Percentiles rank a stretch among this genome's conserved stretches.
Evolutionary conservation across 2,888 invertebrate genomes (phyloP).

Genomic region (Zygaena filipendulae): DNA sequence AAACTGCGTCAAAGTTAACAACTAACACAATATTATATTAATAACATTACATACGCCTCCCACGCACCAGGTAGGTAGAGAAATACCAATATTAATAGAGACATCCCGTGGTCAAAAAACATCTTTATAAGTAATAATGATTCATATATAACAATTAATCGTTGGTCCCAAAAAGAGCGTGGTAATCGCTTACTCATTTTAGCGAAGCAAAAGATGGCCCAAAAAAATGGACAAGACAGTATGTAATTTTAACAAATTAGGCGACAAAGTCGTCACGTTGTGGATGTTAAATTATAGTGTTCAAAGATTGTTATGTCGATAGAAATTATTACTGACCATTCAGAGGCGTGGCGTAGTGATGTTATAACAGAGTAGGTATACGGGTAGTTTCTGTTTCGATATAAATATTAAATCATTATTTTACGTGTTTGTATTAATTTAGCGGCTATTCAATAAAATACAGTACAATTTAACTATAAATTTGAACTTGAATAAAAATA

Average conservation of each 20-base stretch:
- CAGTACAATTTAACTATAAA: too few relatives aligned
- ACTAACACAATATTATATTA: slow-evolving; percentile 40
- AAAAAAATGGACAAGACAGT: slow-evolving; percentile 29
- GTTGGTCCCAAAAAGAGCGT: slow-evolving; percentile 42
- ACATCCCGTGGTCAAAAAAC: slow-evolving; percentile 34
- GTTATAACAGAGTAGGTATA: too few relatives aligned
- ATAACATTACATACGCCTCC: slow-evolving; percentile 29
- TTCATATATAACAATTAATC: slow-evolving; percentile 51
- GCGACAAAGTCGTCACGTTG: slow-evolving; percentile 60
- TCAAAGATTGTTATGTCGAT: slow-evolving; percentile 37
- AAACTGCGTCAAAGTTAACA: slow-evolving; percentile 19
- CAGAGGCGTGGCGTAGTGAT: not conserved
- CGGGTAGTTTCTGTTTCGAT: too few relatives aligned
- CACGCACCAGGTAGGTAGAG: slow-evolving; percentile 34
- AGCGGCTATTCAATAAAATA: too few relatives aligned
- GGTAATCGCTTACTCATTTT: slow-evolving; percentile 59
- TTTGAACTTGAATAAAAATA: too few relatives aligned
- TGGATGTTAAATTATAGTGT: slow-evolving; percentile 40
- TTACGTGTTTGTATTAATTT: too few relatives aligned
- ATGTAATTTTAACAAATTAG: slow-evolving; percentile 61
- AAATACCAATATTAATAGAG: slow-evolving; percentile 40
- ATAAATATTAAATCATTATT: too few relatives aligned
- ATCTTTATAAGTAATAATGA: slow-evolving; percentile 30
- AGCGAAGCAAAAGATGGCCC: slow-evolving; percentile 31
- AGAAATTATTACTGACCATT: slow-evolving; percentile 10